Base-by-base conservation (phyloP, 2,888 invertebrate species). In the Geophilus truncorum region DNA sequence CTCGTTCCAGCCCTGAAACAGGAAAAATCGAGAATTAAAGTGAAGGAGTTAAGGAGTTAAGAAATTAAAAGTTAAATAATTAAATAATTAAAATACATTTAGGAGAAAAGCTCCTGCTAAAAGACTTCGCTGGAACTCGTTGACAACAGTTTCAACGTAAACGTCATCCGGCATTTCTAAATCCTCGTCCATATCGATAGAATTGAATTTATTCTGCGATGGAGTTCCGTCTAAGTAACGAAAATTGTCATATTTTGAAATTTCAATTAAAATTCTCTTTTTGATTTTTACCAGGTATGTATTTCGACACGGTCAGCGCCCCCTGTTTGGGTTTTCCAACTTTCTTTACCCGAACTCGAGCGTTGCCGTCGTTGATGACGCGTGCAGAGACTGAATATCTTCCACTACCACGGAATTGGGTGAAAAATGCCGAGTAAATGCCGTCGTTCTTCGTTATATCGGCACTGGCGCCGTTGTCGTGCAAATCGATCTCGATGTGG, bases 391-490 rank as follows among this genome's bases (percentile, higher is more conserved):
- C 85, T 25, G 84, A 84, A 83, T 86, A 86, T 21, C 84, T 77
- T 7, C 87, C 87, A 77, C 83, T 83, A 5, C 82, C 83, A 15
- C 83, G 83, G 23, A 85, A 84, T 21, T 84, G 82, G 4, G 84
- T 84, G 81, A 85, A 85, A 77, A 84, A 85, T 5, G 85, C 84
- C 12, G 87, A 85, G 82, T 87, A 87, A 12, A 87, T 84, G 0
- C 87, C 87, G 82, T 87, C 87, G 75, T 85, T 83, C 79, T 84
- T 84, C 0, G 83, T 70, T 0, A 70, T 28, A 28, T 77, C 77
- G 12, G 77, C 32, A 83, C 84, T 84, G 36, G 82, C 80, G 12
- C 84, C 84, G 62, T 84, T 83, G 62, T 85, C 84, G n/a, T 81
- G 76, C 32, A 85, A 78, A n/a, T 82, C 80, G n/a, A 85, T 70